Percentiles rank a stretch among this genome's conserved stretches.
phyloP scores from a whole-genome alignment of 1,140 invertebrate genomes.

The Papilio dardanus region DNA sequence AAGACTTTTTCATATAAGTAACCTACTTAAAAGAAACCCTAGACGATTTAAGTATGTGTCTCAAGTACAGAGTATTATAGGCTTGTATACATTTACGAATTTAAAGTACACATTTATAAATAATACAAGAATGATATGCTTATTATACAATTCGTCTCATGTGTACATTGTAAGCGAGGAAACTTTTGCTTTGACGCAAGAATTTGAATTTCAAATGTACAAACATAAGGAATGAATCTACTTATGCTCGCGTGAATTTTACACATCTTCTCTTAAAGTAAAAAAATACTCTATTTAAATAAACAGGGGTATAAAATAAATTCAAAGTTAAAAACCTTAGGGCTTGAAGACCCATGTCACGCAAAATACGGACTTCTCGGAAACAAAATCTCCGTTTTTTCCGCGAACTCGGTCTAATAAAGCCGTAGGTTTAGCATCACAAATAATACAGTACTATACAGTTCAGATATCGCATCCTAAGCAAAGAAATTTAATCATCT shows the following conservation, averaged over 20 bases:
- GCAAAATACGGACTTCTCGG: too few species aligned
- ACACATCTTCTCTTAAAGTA: background rate
- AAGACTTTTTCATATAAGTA: too few species aligned
- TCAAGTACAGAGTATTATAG: background rate
- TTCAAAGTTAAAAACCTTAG: too few species aligned
- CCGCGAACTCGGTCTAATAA: too few species aligned
- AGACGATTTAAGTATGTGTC: background rate
- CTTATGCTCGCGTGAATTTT: constrained; percentile 4
- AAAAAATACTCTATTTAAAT: background rate
- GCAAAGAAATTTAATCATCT: too few species aligned
- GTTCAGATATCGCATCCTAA: too few species aligned
- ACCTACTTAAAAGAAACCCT: too few species aligned
- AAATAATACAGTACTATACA: too few species aligned
- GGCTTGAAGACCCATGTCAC: too few species aligned
- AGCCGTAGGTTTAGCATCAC: too few species aligned
- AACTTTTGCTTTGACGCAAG: constrained; percentile 14
- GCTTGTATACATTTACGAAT: background rate
- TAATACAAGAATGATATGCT: background rate
- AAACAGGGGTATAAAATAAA: background rate
- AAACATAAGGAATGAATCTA: constrained; percentile 11
- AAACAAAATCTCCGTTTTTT: too few species aligned
- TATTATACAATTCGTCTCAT: constrained; percentile 16
- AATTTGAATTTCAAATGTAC: constrained; percentile 23
- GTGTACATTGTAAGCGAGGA: constrained; percentile 15
- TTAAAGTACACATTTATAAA: background rate